These are phyloP conservation scores for Galerucella nymphaeae DNA, from an alignment of 2,888 invertebrate genomes.

Conservation along the genomic window DNA sequence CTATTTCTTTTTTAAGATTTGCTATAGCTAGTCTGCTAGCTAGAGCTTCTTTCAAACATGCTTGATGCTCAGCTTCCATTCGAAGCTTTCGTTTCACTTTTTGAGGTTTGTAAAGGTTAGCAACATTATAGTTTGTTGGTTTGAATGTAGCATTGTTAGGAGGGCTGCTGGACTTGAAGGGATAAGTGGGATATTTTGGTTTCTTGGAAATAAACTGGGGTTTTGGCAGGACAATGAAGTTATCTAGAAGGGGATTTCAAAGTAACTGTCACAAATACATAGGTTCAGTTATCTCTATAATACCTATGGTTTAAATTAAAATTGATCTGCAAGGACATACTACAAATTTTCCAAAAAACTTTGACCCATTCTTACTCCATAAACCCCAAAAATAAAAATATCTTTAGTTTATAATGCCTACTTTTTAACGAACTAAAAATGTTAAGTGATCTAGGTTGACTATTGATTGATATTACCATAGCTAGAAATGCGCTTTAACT, in stretches of 20 bases:
- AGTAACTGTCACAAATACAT: background rate
- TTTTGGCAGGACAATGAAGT: constrained; percentile 57
- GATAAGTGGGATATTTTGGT: constrained; percentile 61
- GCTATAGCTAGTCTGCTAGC: constrained; percentile 64
- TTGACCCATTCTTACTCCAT: too few species aligned
- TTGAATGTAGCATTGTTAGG: constrained; percentile 44
- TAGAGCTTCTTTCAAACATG: constrained; percentile 63
- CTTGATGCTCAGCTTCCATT: constrained; percentile 60
- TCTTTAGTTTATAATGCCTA: too few species aligned
- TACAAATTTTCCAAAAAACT: too few species aligned
- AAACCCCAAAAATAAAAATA: too few species aligned
- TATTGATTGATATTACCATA: too few species aligned
- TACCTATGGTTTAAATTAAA: too few species aligned
- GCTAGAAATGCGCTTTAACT: too few species aligned
- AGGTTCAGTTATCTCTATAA: too few species aligned
- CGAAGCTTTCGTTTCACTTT: constrained; percentile 58
- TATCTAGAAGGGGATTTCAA: constrained; percentile 45
- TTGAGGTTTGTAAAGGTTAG: constrained; percentile 51
- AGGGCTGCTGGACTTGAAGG: constrained; percentile 46
- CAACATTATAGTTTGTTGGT: constrained; percentile 48
- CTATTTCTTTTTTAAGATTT: constrained; percentile 64
- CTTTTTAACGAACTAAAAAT: too few species aligned
- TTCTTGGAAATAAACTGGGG: constrained; percentile 62
- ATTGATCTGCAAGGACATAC: too few species aligned
- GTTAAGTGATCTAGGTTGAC: too few species aligned